Conservation (phyloP, 2,797 vertebrate species). For the Morelia viridis region DNA sequence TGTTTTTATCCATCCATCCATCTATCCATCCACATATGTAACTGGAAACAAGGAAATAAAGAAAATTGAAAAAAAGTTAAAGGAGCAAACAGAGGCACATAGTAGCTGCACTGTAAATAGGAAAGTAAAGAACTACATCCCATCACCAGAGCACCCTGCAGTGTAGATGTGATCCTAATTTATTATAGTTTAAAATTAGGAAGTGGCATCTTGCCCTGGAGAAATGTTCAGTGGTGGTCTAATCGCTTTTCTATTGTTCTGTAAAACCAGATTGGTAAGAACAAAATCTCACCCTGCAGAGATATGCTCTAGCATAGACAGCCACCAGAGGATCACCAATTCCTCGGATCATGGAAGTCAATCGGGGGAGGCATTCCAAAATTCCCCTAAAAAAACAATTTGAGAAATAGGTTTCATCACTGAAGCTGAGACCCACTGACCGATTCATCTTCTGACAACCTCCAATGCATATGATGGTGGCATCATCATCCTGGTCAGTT, state of each 20-base stretch:
- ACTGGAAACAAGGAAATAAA: neutral
- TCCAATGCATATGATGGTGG: neutral
- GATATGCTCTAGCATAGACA: conserved; percentile 92
- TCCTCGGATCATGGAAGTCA: conserved; percentile 91
- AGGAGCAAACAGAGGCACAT: neutral
- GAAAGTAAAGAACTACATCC: neutral
- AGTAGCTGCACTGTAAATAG: neutral
- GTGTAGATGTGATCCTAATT: no score
- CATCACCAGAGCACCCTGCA: neutral
- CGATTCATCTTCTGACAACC: neutral
- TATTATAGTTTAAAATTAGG: neutral
- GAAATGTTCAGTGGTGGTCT: neutral
- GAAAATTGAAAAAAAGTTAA: neutral
- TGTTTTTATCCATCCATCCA: no score
- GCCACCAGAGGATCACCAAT: conserved; percentile 95
- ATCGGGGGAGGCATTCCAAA: conserved; percentile 87
- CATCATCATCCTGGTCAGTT: neutral
- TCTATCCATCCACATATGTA: neutral
- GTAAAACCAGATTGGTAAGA: neutral
- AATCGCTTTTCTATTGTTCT: neutral
- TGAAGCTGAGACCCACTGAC: neutral
- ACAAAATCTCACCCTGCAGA: conserved; percentile 86
- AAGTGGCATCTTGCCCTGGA: conserved; percentile 25
- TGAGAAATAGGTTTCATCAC: conserved; percentile 29
- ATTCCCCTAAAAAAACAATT: conserved; percentile 80